Evolutionary conservation across 2,113 vertebrate species (phyloP), one percentile per base, ranked within the genome.

Genomic region (Chloropsis cyanopogon): DNA sequence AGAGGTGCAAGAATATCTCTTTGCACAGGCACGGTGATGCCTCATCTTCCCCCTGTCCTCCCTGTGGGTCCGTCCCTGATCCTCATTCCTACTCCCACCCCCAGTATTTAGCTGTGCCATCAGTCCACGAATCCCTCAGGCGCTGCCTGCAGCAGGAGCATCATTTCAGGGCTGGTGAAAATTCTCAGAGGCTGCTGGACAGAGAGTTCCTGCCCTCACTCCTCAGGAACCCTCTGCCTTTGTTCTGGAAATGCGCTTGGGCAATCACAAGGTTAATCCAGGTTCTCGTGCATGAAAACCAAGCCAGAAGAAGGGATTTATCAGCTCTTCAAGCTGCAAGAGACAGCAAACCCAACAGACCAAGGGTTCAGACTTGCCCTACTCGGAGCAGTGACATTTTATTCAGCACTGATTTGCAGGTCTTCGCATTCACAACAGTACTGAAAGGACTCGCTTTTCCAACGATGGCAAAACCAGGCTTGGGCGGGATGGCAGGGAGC

Each of bases 91-190:
- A 35, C 16, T 41, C n/a, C 42, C 7, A 3, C 6, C 7, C 35
- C 19, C 8, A 1, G 9, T 22, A 10, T 33, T 44, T 4, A 39
- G 21, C n/a, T 24, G 18, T 52, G 37, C 35, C 16, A 31, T 10
- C 47, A 18, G 13, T 2, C 22, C 41, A 26, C 0, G 0, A 28
- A 8, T 9, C 24, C 10, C 24, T 3, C n/a, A 3, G 4, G 28
- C 61, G 31, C 20, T 44, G 52, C 35, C 42, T 15, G 39, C 37
- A 26, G 56, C 23, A 46, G 28, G 13, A 25, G 20, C 61, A 50
- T 18, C 41, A n/a, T 26, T 57, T 44, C 52, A 20, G 19, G 41
- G 12, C 19, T 22, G 70, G 23, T n/a, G 33, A 33, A 90, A 64
- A 7, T 19, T 59, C 44, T 12, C 39, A 14, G 49, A 50, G 16